Evolutionary conservation across 2,797 vertebrate genomes (phyloP).

Genomic region (Pogonophryne albipinna): DNA sequence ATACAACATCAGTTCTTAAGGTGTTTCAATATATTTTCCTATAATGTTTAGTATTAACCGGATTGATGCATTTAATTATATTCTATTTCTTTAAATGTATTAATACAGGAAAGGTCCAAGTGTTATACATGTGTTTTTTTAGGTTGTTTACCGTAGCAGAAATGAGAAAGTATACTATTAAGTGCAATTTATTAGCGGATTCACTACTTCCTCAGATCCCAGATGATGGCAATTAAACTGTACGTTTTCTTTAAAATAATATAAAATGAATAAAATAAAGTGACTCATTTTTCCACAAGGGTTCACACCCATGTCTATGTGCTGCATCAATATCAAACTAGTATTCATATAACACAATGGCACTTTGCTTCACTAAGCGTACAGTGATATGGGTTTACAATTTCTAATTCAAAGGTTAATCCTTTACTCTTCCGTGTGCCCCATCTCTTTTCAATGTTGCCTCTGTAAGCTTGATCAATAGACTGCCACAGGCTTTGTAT

Average conservation of each 20-base stretch:
- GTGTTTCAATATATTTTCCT: not conserved
- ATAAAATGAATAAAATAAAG: not conserved
- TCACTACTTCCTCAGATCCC: too few relatives aligned
- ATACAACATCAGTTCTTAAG: not conserved
- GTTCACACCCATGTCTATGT: not conserved
- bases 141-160: not conserved
- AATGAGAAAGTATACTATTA: not conserved
- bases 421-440: slow-evolving; percentile 27
- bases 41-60: too few relatives aligned
- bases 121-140: not conserved
- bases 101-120: too few relatives aligned
- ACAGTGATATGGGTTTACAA: slow-evolving; percentile 6
- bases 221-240: not conserved
- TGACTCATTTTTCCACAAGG: not conserved
- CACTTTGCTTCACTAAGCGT: not conserved
- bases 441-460: slow-evolving; percentile 41
- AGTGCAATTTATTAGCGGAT: too few relatives aligned
- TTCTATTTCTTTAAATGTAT: not conserved
- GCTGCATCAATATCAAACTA: not conserved
- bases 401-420: slow-evolving; percentile 46
- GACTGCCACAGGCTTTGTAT: slow-evolving; percentile 76
- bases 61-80: slow-evolving; percentile 1
- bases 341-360: not conserved
- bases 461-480: slow-evolving; percentile 73
- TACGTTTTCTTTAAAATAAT: not conserved